Evolutionary conservation across 2,797 vertebrate species (phyloP).

Genomic region (Myotis pilosus): DNA sequence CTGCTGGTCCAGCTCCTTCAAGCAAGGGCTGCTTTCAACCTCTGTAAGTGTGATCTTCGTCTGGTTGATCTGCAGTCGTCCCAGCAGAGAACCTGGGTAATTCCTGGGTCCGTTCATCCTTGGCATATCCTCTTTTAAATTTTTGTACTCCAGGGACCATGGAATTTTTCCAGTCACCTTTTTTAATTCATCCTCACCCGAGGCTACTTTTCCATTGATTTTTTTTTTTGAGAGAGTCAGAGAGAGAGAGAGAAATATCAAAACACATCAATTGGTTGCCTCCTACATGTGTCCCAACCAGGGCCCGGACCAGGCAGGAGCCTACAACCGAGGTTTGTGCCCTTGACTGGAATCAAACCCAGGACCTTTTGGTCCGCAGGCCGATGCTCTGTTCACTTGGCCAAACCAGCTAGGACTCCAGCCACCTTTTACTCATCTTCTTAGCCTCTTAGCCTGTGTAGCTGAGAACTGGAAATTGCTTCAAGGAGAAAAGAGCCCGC

Average conservation of each 20-base stretch:
- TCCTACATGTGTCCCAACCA: too few relatives aligned
- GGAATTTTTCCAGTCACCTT: not conserved
- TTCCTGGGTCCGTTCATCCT: not conserved
- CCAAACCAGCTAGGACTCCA: too few relatives aligned
- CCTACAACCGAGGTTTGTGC: too few relatives aligned
- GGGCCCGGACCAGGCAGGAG: too few relatives aligned
- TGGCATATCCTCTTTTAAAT: not conserved
- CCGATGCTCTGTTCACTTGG: too few relatives aligned
- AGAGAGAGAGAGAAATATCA: too few relatives aligned
- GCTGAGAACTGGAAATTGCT: not conserved
- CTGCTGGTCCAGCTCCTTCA: not conserved
- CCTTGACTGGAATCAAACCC: too few relatives aligned
- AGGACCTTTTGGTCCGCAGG: too few relatives aligned
- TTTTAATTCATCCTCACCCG: too few relatives aligned
- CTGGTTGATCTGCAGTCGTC: not conserved
- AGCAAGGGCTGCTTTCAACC: not conserved
- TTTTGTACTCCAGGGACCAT: not conserved
- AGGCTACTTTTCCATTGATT: too few relatives aligned
- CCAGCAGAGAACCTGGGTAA: not conserved
- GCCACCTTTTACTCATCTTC: not conserved
- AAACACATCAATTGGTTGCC: too few relatives aligned
- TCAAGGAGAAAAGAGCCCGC: not conserved
- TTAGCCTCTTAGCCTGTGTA: not conserved
- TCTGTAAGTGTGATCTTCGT: not conserved
- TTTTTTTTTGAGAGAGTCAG: too few relatives aligned